Evolutionary conservation across 2,888 invertebrate genomes (phyloP).

Genomic region (Adineta ricciae): DNA sequence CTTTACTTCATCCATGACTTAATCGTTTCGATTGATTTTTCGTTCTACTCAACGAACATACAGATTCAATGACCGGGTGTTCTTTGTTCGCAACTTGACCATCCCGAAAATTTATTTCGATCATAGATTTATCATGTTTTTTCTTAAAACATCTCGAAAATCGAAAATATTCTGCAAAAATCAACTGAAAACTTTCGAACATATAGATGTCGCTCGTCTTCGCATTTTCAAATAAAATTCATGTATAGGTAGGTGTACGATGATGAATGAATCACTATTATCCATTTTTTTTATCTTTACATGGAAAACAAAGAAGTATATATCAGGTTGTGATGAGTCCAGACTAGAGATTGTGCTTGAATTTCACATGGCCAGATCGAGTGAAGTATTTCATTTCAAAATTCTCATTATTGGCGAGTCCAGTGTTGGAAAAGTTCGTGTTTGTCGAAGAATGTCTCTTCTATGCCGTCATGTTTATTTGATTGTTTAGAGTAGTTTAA

Average conservation of each 20-base stretch:
- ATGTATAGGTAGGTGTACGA: background rate
- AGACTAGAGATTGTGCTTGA: background rate
- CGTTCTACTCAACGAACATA: background rate
- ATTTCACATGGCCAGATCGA: background rate
- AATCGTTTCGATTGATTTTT: background rate
- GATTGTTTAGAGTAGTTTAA: conserved; percentile 65
- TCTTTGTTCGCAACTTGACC: background rate
- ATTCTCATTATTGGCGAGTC: conserved; percentile 6
- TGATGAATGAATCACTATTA: background rate
- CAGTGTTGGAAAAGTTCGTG: conserved; percentile 4
- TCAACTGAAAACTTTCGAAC: background rate
- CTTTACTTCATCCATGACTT: background rate
- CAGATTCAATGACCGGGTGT: background rate
- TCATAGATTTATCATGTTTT: background rate
- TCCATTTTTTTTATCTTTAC: background rate
- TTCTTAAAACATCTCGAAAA: background rate
- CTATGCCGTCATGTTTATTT: background rate
- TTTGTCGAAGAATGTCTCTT: too few species aligned
- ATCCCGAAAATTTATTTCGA: background rate
- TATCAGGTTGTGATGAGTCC: background rate
- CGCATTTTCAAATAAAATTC: background rate
- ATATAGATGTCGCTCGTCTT: background rate
- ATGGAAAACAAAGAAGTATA: background rate
- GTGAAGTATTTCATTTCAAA: conserved; percentile 12
- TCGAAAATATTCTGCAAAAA: background rate